These are phyloP conservation scores for Apis cerana DNA, from an alignment of 1,140 invertebrate genomes.

Conservation along the genomic window DNA sequence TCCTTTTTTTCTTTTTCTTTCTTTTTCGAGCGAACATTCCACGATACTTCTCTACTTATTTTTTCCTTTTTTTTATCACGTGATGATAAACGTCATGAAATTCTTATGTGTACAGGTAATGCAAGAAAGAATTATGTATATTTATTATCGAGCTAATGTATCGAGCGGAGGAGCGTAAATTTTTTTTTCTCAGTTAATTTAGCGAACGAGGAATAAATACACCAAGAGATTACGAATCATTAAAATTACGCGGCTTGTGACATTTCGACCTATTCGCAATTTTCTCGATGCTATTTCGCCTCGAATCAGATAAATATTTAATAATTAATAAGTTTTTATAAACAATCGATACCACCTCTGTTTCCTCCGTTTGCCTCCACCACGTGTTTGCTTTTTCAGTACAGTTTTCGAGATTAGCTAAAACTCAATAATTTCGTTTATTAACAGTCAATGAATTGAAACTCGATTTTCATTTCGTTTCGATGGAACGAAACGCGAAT, in stretches of 20 bases:
- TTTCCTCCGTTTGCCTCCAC: background rate
- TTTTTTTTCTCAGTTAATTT: background rate
- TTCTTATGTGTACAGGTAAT: background rate
- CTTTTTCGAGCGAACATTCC: too few species aligned
- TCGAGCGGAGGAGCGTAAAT: conserved; percentile 1
- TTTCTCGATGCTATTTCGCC: background rate
- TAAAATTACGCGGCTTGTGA: background rate
- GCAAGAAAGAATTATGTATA: background rate
- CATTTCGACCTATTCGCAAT: background rate
- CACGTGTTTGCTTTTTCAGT: background rate
- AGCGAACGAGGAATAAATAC: background rate
- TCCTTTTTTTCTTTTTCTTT: too few species aligned
- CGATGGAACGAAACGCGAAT: too few species aligned
- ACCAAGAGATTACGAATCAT: background rate
- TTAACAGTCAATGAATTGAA: too few species aligned
- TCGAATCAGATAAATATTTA: background rate
- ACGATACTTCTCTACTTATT: background rate
- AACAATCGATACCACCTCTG: background rate
- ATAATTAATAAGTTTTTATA: too few species aligned
- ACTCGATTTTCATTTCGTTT: too few species aligned
- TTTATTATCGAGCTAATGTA: background rate
- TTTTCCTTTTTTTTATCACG: too few species aligned
- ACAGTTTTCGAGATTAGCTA: too few species aligned
- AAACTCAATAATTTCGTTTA: too few species aligned
- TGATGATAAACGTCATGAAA: background rate